Evolutionary conservation across 2,797 vertebrate species (phyloP), one percentile per base, ranked within the genome.

Genomic region (Balearica regulorum): DNA sequence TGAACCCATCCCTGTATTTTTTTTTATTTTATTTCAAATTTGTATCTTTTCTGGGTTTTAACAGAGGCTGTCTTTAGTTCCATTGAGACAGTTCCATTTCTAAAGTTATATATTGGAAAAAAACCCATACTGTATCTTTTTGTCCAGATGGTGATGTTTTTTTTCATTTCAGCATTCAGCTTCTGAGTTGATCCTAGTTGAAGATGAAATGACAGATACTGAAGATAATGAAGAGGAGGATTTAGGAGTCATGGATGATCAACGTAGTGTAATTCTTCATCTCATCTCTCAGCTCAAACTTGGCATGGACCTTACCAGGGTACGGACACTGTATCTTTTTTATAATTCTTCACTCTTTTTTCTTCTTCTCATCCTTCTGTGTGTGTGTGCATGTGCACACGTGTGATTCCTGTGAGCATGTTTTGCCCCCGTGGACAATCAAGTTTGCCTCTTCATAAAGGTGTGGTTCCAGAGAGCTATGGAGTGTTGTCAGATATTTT

Each of bases 221-320:
- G 99, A 99, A 97, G 99, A 99, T 91, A 98, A 98, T 20, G 97
- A 98, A 94, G 99, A 99, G 96, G 98, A 99, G 83, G 99, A 99
- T 93, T 96, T 99, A 95, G 99, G 99, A 5, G 98, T 99, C 95
- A 97, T 99, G 98, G 99, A 99, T 78, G 99, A 99, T 90, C 99
- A 99, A 85, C 98, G 99, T 18, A 99, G 99, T 82, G 88, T 99
- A 94, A 99, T 99, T 92, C 99, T 99, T 14, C 99, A 99, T 97
- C 98, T 99, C 95, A 99, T 99, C 82, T 99, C 99, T 18, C 99
- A 99, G 87, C 99, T 99, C 95, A 99, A 99, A 96, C 98, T 99
- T 94, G 99, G 99, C 92, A 99, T 99, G 99, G 99, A 99, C 97
- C 98, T 99, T 95, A 99, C 99, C 80, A 98, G 99, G 98, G 99